Evolutionary conservation across 2,888 invertebrate genomes (phyloP), one percentile per base, ranked within the genome.

Genomic region (Tipula lateralis): DNA sequence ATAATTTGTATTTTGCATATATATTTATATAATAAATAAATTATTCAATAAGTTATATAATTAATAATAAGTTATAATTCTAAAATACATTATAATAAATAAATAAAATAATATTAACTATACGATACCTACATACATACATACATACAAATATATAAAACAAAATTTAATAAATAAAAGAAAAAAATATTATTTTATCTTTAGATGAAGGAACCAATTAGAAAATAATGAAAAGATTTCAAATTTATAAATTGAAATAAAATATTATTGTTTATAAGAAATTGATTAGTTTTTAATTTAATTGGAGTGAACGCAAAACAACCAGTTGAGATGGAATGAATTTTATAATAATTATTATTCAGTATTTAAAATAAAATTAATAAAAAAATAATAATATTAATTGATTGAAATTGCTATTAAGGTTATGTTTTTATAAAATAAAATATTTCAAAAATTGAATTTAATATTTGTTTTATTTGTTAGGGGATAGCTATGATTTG

Each of bases 341-440:
- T 44, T n/a, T 36, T 36, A 36, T n/a, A n/a, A n/a, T n/a, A n/a
- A n/a, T 36, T 36, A 36, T 7, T 36, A 44, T 66, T 66, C 2
- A 66, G 9, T 66, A 66, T 24, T 66, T 66, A 2, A 66, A 66
- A 24, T 7, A 66, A 66, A n/a, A 6, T 39, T 19, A 50, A 50
- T 50, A 16, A 36, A 36, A 36, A 9, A 36, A 36, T 12, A 36
- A 36, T 16, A 66, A 9, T 66, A 66, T 66, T 66, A 66, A 24
- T 24, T 66, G 24, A 66, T 66, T 66, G 66, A 66, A 66, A 66
- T 66, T 66, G 24, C 24, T 24, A 24, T 66, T 66, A 66, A 24
- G 66, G 24, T 66, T 66, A 66, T 66, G 66, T 66, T 66, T 66
- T 66, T 66, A 66, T 66, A 66, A 24, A 66, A 66, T 66, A 66